Evolutionary conservation across 92 coral and sea anemone species (phyloP).

Genomic region (Paragorgia papillata): DNA sequence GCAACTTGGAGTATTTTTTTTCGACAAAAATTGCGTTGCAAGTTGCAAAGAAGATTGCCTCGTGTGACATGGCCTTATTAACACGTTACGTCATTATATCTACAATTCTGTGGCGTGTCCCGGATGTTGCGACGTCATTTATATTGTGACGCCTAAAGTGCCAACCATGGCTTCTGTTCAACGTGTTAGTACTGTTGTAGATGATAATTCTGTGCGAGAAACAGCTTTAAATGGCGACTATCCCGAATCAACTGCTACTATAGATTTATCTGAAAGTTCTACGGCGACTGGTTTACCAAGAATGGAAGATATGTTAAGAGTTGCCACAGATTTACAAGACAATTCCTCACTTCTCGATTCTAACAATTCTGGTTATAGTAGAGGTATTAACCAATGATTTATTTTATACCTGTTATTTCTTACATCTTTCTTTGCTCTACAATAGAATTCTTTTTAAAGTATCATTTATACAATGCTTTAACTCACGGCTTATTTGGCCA

Average conservation of each 20-base stretch:
- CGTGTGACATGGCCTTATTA: too few relatives aligned
- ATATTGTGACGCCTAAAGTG: conserved; percentile 11
- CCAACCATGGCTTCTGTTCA: conserved; percentile 33
- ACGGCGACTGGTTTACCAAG: conserved; percentile 75
- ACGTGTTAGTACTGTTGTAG: conserved; percentile 6
- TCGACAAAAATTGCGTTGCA: too few relatives aligned
- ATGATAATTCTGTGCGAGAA: conserved; percentile 65
- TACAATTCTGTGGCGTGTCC: too few relatives aligned
- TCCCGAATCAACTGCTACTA: conserved; percentile 79
- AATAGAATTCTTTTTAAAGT: not conserved
- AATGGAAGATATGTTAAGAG: conserved; percentile 98
- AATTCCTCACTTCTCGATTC: conserved; percentile 60
- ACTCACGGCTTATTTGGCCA: too few relatives aligned
- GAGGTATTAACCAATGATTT: conserved; percentile 62
- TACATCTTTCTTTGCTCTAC: not conserved
- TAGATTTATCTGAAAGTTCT: conserved; percentile 80
- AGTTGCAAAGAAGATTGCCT: too few relatives aligned
- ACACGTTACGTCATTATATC: conserved; percentile 36
- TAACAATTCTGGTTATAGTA: conserved; percentile 3
- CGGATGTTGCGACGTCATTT: conserved; percentile 39
- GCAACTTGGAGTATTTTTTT: too few relatives aligned
- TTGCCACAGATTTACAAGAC: conserved; percentile 96
- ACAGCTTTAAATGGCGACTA: conserved; percentile 98
- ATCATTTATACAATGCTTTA: too few relatives aligned
- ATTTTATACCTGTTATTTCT: not conserved